Conservation (phyloP, 2,888 invertebrate genomes). For the Aphidoletes aphidimyza region DNA sequence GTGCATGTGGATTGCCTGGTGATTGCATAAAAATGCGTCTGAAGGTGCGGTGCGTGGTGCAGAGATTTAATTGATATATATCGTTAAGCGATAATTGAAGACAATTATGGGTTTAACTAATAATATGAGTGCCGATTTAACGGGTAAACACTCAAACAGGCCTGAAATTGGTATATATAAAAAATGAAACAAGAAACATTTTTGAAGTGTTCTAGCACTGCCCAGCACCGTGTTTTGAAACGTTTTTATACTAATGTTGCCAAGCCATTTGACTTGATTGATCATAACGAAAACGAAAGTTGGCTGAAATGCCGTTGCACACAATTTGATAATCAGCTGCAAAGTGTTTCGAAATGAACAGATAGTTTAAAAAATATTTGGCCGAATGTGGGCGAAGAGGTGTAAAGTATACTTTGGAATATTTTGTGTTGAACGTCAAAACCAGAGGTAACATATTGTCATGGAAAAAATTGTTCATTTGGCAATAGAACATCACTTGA, state of each 20-base stretch:
- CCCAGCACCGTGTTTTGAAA: neutral
- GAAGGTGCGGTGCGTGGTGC: neutral
- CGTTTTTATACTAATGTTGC: neutral
- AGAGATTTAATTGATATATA: neutral
- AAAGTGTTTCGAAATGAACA: neutral
- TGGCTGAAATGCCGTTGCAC: neutral
- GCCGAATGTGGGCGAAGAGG: too few species aligned
- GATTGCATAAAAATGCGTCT: neutral
- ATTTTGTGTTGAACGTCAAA: too few species aligned
- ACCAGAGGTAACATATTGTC: too few species aligned
- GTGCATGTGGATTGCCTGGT: neutral
- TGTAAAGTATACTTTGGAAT: too few species aligned
- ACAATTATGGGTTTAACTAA: neutral
- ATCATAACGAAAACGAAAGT: constrained; percentile 1
- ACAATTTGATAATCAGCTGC: neutral
- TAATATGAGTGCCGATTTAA: neutral
- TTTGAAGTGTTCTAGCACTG: constrained; percentile 12
- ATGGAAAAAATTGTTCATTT: too few species aligned
- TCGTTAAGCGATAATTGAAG: constrained; percentile 23
- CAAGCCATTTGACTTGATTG: neutral
- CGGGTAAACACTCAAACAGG: neutral
- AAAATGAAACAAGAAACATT: too few species aligned
- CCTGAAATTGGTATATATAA: neutral
- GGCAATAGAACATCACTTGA: too few species aligned
- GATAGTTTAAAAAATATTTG: too few species aligned